Conservation (phyloP, 2,113 vertebrate species). For the Collichthys lucidus region DNA sequence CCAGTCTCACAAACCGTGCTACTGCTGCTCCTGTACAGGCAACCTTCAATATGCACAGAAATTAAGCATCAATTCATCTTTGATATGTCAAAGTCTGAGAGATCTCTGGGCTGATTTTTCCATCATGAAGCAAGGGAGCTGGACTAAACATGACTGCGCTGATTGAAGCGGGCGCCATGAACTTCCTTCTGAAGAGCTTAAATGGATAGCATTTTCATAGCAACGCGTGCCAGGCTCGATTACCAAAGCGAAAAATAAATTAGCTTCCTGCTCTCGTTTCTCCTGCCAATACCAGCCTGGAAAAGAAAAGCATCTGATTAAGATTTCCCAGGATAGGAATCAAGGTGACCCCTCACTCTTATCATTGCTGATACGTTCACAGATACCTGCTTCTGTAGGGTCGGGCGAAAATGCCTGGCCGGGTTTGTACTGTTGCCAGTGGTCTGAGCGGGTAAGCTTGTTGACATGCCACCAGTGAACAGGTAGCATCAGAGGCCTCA, state of each 20-base stretch:
- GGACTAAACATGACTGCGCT: conserved; percentile 47
- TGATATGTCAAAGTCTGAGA: conserved; percentile 55
- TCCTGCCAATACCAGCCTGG: conserved; percentile 35
- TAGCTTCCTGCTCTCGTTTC: conserved; percentile 41
- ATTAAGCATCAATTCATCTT: conserved; percentile 60
- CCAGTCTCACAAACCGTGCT: no score
- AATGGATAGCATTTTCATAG: conserved; percentile 62
- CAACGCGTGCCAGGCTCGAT: conserved; percentile 57
- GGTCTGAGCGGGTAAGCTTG: conserved; percentile 37
- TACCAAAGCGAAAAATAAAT: conserved; percentile 66
- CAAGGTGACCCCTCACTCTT: conserved; percentile 57
- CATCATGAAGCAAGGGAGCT: conserved; percentile 40
- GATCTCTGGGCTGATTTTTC: conserved; percentile 53
- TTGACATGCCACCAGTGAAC: conserved; percentile 53
- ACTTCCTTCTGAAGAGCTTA: conserved; percentile 60
- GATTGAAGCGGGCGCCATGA: conserved; percentile 41
- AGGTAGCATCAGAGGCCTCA: conserved; percentile 57
- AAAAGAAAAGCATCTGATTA: conserved; percentile 37
- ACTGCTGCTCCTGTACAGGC: conserved; percentile 44
- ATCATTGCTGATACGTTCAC: conserved; percentile 45
- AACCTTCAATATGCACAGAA: conserved; percentile 55
- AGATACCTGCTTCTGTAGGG: conserved; percentile 36
- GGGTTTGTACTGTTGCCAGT: conserved; percentile 50
- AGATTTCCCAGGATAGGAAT: conserved; percentile 52
- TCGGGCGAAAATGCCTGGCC: conserved; percentile 12